These are phyloP conservation scores for Drosophila acutilabella DNA, from an alignment of 2,888 invertebrate genomes.

Conservation along the genomic window DNA sequence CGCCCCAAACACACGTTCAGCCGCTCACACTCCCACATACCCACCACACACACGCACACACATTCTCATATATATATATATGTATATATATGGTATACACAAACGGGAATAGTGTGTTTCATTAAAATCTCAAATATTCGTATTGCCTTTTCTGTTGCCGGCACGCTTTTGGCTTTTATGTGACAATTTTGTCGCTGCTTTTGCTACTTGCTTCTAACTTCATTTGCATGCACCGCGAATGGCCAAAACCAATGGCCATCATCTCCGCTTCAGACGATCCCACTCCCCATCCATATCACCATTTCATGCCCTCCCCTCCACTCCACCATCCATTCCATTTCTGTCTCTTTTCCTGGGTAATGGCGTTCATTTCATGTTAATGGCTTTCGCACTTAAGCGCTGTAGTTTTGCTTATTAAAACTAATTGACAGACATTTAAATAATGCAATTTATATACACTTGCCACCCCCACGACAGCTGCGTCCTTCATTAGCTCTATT, in stretches of 20 bases:
- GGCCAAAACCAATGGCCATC: conserved; percentile 24
- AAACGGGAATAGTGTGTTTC: conserved; percentile 37
- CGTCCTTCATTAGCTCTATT: conserved; percentile 34
- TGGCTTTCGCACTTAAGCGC: conserved; percentile 72
- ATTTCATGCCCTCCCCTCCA: background rate
- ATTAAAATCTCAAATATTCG: conserved; percentile 60
- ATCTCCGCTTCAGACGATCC: conserved; percentile 8
- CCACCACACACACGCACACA: conserved; percentile 12
- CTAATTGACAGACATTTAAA: conserved; percentile 75
- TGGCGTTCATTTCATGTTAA: conserved; percentile 70
- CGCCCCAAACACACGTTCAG: conserved; percentile 18
- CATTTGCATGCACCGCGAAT: conserved; percentile 70
- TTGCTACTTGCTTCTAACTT: conserved; percentile 33
- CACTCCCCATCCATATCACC: background rate
- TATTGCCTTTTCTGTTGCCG: conserved; percentile 32
- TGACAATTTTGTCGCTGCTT: conserved; percentile 43
- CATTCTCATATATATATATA: background rate
- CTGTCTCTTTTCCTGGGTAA: conserved; percentile 34
- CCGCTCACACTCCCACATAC: conserved; percentile 2
- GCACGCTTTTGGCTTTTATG: conserved; percentile 58
- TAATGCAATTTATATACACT: conserved; percentile 62
- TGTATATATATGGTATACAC: conserved; percentile 30
- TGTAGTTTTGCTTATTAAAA: conserved; percentile 75
- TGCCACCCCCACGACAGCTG: conserved; percentile 15
- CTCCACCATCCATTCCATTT: background rate